These are phyloP conservation scores for Podarcis raffonei DNA, from an alignment of 2,113 vertebrate genomes.

Conservation along the genomic window DNA sequence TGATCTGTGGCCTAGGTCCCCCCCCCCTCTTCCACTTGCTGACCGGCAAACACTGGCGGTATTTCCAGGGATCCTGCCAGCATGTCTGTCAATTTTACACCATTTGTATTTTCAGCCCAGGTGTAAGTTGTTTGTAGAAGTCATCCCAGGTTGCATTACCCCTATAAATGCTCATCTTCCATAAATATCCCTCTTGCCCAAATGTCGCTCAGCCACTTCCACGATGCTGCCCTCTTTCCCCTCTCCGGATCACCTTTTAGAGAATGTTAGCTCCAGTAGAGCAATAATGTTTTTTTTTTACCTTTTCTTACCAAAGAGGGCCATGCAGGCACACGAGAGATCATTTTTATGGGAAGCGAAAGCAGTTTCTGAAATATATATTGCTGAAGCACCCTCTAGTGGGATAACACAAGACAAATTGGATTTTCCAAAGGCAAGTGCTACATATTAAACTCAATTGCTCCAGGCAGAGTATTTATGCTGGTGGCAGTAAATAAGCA, in stretches of 20 bases:
- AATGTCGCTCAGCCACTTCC: neutral
- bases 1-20: neutral
- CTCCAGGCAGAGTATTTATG: neutral
- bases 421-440: neutral
- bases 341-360: neutral
- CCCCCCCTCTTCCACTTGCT: neutral
- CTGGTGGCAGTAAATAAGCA: neutral
- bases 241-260: neutral
- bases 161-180: neutral
- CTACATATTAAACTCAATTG: neutral
- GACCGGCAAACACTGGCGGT: neutral
- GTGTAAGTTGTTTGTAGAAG: neutral
- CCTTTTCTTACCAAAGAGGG: neutral
- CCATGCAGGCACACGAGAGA: neutral
- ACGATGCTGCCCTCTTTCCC: neutral
- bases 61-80: neutral
- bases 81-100: neutral
- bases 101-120: neutral
- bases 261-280: neutral
- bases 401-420: conserved; percentile 66
- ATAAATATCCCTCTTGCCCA: neutral
- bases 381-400: conserved; percentile 83
- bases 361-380: conserved; percentile 70
- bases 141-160: neutral
- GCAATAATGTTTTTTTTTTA: neutral